Evolutionary conservation across 2,888 invertebrate genomes (phyloP).

Genomic region (Bellardia pandia): DNA sequence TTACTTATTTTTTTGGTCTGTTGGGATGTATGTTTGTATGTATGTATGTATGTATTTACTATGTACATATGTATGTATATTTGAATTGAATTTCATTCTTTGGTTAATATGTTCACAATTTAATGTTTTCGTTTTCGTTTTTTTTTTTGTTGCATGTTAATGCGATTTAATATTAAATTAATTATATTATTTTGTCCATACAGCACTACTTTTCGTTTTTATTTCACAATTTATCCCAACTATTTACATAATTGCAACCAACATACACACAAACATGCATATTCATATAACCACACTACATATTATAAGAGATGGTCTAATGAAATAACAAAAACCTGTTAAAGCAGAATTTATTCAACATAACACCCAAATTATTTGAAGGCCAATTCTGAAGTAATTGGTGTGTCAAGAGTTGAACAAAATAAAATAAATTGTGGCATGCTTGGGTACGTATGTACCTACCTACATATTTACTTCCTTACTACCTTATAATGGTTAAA

Average conservation of each 20-base stretch:
- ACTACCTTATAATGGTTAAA: not conserved
- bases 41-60: not conserved
- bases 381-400: constrained; percentile 36
- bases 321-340: not conserved
- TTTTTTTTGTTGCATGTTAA: constrained; percentile 16
- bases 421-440: constrained; percentile 37
- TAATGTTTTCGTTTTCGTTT: not conserved
- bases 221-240: constrained; percentile 10
- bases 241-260: constrained; percentile 6
- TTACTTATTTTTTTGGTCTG: too few relatives aligned
- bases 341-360: constrained; percentile 16
- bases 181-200: not conserved
- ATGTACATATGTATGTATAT: too few relatives aligned
- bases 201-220: not conserved
- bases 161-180: constrained; percentile 24
- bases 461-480: not conserved
- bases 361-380: constrained; percentile 49
- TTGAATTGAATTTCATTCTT: not conserved
- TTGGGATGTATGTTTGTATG: too few relatives aligned
- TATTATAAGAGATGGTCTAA: not conserved
- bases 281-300: not conserved
- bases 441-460: not conserved
- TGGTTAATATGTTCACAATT: not conserved
- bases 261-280: not conserved
- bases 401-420: constrained; percentile 33